Evolutionary conservation across 2,888 invertebrate genomes (phyloP), one percentile per base, ranked within the genome.

Genomic region (Notodonta dromedarius): DNA sequence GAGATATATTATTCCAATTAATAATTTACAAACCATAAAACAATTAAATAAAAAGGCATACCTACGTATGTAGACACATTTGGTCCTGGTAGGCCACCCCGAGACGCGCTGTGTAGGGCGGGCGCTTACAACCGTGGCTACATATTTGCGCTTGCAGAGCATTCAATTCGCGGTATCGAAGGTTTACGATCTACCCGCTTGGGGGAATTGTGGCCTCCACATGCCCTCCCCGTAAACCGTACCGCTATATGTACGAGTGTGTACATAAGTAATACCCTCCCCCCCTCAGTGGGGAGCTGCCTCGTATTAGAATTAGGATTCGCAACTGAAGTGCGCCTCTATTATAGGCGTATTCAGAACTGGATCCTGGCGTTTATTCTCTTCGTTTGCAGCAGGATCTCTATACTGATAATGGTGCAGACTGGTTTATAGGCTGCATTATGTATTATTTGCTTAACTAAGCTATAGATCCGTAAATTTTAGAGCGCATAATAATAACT

Each of bases 111-210:
- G 62, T 72, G 66, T 73, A 71, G 78, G 77, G 74, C 74, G 80
- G 78, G 76, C 66, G 75, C 71, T 71, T 77, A 83, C 84, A 84
- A 82, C 79, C 79, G 80, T 73, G 74, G 80, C 80, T 86, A 87
- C 87, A 86, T 88, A 89, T 88, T 88, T 83, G 88, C 82, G 83
- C 85, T 83, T 82, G 82, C 82, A 70, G 84, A 82, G 86, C 86
- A 88, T 91, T 91, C 90, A 90, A 91, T 91, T 89, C 90, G 90
- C 78, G 90, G 90, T 91, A 90, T 91, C 91, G 87, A 83, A 90
- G 90, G 89, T 90, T 91, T 91, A 90, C 89, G 90, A 91, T 90
- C 90, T 86, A 83, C 86, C 88, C 88, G 89, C 90, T 89, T 85
- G 87, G 91, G 91, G 91, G 91, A 90, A 91, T 90, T 91, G 90